Conservation (phyloP, 2,797 vertebrate genomes). For the Bradypodion ventrale region DNA sequence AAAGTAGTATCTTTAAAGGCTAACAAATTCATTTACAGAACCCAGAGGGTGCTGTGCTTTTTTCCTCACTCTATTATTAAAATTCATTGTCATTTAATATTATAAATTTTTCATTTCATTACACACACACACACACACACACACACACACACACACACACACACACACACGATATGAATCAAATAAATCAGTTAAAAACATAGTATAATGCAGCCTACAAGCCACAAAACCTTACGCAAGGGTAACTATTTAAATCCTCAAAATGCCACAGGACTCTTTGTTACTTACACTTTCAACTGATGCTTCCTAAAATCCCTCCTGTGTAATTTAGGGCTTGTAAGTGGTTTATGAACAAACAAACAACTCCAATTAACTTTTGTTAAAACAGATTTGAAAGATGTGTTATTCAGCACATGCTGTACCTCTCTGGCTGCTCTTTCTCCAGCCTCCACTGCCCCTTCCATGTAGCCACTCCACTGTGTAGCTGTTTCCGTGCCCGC, state of each 20-base stretch:
- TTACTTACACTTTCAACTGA: background rate
- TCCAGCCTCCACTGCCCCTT: slow-evolving; percentile 93
- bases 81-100: too few species aligned
- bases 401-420: background rate
- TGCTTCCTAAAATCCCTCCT: background rate
- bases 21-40: background rate
- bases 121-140: too few species aligned
- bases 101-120: too few species aligned
- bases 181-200: too few species aligned
- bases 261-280: background rate
- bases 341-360: background rate
- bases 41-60: background rate
- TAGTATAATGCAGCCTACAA: background rate
- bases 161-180: too few species aligned
- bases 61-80: too few species aligned
- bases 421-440: slow-evolving; percentile 97
- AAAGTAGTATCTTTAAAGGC: background rate
- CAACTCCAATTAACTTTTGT: background rate
- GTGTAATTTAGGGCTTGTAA: background rate
- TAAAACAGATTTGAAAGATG: background rate
- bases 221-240: background rate
- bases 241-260: too few species aligned
- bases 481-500: slow-evolving; percentile 96
- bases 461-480: slow-evolving; percentile 98
- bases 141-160: too few species aligned